These are phyloP conservation scores for Nomada lathburiana DNA, from an alignment of 2,888 invertebrate genomes.

Conservation along the genomic window DNA sequence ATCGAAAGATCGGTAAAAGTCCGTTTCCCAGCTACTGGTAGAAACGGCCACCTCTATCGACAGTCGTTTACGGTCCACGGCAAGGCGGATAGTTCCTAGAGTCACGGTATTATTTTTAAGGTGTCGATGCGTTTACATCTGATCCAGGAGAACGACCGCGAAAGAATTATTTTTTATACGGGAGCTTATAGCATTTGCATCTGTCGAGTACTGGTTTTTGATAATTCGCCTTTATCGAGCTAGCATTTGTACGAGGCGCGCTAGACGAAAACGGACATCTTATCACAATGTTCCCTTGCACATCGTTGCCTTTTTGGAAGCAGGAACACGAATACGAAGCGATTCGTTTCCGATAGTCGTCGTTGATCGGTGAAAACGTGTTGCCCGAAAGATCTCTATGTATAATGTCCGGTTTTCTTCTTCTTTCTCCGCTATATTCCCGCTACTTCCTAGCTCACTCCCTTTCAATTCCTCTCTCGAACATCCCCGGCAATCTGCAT, in stretches of 20 bases:
- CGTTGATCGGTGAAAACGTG: slow-evolving; percentile 72
- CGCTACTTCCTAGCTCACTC: background rate
- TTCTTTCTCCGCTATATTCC: background rate
- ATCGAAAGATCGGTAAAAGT: slow-evolving; percentile 6
- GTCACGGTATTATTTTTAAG: slow-evolving; percentile 83
- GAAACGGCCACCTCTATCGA: slow-evolving; percentile 44
- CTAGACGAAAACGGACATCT: slow-evolving; percentile 31
- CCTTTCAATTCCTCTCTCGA: background rate
- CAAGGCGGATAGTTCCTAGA: slow-evolving; percentile 82
- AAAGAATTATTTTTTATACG: slow-evolving; percentile 65
- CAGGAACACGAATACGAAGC: slow-evolving; percentile 17
- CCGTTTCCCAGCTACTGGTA: slow-evolving; percentile 1
- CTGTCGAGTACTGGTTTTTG: slow-evolving; percentile 30
- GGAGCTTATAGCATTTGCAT: slow-evolving; percentile 50
- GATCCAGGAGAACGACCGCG: slow-evolving; percentile 64
- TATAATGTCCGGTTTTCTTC: slow-evolving; percentile 78
- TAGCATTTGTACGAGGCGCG: slow-evolving; percentile 32
- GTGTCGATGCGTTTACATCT: slow-evolving; percentile 79
- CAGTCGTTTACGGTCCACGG: slow-evolving; percentile 69
- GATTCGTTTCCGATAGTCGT: slow-evolving; percentile 52
- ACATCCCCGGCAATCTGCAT: background rate
- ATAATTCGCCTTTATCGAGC: slow-evolving; percentile 39
- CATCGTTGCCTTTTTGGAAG: slow-evolving; percentile 32
- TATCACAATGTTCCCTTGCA: slow-evolving; percentile 21
- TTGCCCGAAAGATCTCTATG: slow-evolving; percentile 81